Evolutionary conservation across 2,888 invertebrate genomes (phyloP).

Genomic region (Mythimna vitellina): DNA sequence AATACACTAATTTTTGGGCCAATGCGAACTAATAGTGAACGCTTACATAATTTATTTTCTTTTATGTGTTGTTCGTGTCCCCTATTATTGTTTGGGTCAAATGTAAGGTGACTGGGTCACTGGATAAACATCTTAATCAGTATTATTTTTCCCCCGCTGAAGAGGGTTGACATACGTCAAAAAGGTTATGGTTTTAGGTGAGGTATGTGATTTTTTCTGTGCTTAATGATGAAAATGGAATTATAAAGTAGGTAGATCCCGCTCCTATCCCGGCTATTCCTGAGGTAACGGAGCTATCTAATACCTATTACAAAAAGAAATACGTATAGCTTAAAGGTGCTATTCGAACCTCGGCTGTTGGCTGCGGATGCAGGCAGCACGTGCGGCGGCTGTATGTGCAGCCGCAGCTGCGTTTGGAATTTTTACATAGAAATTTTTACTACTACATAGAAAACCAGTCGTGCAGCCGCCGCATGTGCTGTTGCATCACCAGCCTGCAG

Average conservation of each 20-base stretch:
- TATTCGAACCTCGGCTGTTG: too few relatives aligned
- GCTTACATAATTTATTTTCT: conserved; percentile 34
- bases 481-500: too few relatives aligned
- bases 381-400: too few relatives aligned
- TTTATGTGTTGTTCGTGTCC: conserved; percentile 40
- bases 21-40: conserved; percentile 14
- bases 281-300: not conserved
- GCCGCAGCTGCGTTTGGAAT: too few relatives aligned
- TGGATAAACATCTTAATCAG: conserved; percentile 45
- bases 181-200: conserved; percentile 12
- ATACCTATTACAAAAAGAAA: not conserved
- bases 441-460: too few relatives aligned
- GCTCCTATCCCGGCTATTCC: not conserved
- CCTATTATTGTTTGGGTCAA: conserved; percentile 34
- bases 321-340: not conserved
- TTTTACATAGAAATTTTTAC: too few relatives aligned
- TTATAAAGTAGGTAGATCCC: not conserved
- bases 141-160: conserved; percentile 17
- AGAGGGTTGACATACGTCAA: conserved; percentile 35
- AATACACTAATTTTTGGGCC: conserved; percentile 15
- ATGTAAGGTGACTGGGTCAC: conserved; percentile 51
- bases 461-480: too few relatives aligned
- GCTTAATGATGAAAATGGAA: not conserved
- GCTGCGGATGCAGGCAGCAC: too few relatives aligned
- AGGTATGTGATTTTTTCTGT: not conserved